A percentile compares a stretch with the other conserved stretches of the same genome.
Conservation (phyloP, 1,140 invertebrate genomes). For the Drosophila micromelanica region DNA sequence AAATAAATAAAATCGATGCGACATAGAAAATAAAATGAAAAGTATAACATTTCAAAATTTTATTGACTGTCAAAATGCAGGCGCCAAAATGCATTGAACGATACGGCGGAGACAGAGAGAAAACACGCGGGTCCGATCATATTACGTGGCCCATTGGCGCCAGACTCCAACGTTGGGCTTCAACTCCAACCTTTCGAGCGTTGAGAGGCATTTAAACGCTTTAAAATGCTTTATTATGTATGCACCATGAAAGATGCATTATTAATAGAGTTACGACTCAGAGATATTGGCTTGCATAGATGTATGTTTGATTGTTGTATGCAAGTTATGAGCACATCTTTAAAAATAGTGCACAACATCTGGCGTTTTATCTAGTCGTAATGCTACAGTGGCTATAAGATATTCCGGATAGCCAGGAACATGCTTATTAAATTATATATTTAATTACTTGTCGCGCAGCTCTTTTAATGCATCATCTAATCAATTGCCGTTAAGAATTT, state of each 20-base stretch:
- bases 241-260: slow-evolving; percentile 61
- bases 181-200: slow-evolving; percentile 16
- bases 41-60: slow-evolving; percentile 84
- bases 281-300: background rate
- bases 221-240: slow-evolving; percentile 71
- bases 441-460: slow-evolving; percentile 36
- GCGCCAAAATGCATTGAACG: slow-evolving; percentile 46
- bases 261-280: slow-evolving; percentile 54
- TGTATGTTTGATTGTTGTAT: too few species aligned
- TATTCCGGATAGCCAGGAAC: slow-evolving; percentile 35
- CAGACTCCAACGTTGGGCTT: slow-evolving; percentile 28
- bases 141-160: slow-evolving; percentile 52
- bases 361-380: slow-evolving; percentile 36
- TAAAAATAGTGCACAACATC: slow-evolving; percentile 78
- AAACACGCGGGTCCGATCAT: slow-evolving; percentile 69
- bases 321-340: slow-evolving; percentile 69
- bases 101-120: slow-evolving; percentile 21
- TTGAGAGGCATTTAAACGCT: slow-evolving; percentile 45
- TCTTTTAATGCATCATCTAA: slow-evolving; percentile 48
- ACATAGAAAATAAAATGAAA: slow-evolving; percentile 56
- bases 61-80: slow-evolving; percentile 83
- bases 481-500: slow-evolving; percentile 56
- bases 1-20: slow-evolving; percentile 68
- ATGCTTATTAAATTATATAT: slow-evolving; percentile 79
- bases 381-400: slow-evolving; percentile 25